phyloP scores from a whole-genome alignment of 2,797 vertebrate genomes.

The Halcyon smyrnensis region DNA sequence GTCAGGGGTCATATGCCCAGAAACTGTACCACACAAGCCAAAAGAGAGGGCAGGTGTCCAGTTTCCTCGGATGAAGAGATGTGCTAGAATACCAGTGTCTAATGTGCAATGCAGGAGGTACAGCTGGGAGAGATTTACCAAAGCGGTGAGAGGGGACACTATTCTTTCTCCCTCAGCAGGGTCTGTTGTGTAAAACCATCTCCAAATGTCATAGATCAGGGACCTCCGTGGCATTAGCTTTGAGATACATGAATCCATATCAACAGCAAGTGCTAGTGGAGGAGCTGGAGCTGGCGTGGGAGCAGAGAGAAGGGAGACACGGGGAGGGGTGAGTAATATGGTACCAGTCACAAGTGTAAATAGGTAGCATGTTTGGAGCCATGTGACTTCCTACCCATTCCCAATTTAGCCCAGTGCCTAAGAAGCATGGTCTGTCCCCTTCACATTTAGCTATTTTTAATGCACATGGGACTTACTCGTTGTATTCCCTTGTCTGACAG shows the following conservation, averaged over 20 bases:
- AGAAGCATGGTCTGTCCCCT: conserved; percentile 24
- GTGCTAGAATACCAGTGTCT: neutral
- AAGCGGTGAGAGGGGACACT: neutral
- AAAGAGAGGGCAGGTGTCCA: neutral
- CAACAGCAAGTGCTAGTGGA: neutral
- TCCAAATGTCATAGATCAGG: neutral
- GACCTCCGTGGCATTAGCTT: neutral
- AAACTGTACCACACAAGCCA: neutral
- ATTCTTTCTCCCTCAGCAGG: neutral
- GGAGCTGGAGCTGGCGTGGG: neutral
- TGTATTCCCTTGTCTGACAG: conserved; percentile 22
- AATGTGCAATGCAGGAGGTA: neutral
- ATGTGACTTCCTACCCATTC: conserved; percentile 52
- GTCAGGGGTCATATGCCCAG: neutral
- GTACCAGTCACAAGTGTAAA: conserved; percentile 25
- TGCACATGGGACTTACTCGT: neutral
- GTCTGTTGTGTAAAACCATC: neutral
- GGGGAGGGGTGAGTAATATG: neutral
- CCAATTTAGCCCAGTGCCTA: conserved; percentile 49
- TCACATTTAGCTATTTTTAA: conserved; percentile 45
- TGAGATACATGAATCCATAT: neutral
- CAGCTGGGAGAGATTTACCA: neutral
- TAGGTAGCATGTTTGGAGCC: conserved; percentile 1
- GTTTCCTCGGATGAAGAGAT: neutral
- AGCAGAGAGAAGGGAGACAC: neutral